These are phyloP conservation scores for Drosophila pegasa DNA, from an alignment of 2,888 invertebrate species.

Conservation along the genomic window DNA sequence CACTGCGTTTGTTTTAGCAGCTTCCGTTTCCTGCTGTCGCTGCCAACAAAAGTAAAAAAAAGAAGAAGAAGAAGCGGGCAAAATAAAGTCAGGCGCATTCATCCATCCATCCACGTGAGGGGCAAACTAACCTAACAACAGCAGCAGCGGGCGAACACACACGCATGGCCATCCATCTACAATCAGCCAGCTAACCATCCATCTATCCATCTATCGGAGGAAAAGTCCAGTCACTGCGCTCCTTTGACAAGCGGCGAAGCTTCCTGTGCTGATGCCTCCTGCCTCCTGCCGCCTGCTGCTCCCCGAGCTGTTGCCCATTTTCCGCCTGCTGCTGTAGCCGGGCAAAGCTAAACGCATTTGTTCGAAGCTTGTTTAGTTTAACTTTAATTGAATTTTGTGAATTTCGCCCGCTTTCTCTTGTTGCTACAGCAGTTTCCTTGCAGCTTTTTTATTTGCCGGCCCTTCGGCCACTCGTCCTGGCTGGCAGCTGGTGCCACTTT, in stretches of 20 bases:
- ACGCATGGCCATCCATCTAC: conserved; percentile 68
- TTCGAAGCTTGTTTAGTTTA: conserved; percentile 81
- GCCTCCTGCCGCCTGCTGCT: neutral
- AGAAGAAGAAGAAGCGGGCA: conserved; percentile 3
- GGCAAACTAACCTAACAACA: conserved; percentile 62
- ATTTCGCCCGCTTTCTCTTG: conserved; percentile 62
- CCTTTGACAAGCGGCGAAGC: conserved; percentile 71
- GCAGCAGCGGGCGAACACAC: conserved; percentile 72
- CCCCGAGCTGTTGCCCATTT: conserved; percentile 7
- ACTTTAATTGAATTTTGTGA: conserved; percentile 80
- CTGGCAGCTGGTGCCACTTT: conserved; percentile 76
- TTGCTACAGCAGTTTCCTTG: conserved; percentile 53
- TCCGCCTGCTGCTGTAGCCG: conserved; percentile 41
- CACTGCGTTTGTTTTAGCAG: conserved; percentile 78
- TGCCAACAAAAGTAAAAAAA: conserved; percentile 27
- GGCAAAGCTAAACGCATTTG: conserved; percentile 77
- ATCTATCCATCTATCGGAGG: conserved; percentile 58
- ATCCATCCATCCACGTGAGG: conserved; percentile 65
- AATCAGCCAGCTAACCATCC: conserved; percentile 58
- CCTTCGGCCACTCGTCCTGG: conserved; percentile 56
- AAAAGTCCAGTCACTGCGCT: conserved; percentile 58
- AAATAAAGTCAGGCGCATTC: conserved; percentile 36
- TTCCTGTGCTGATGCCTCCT: conserved; percentile 45
- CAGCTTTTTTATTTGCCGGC: conserved; percentile 63
- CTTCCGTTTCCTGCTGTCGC: conserved; percentile 76